phyloP scores from a whole-genome alignment of 2,113 vertebrate species.

The Mustela nigripes region DNA sequence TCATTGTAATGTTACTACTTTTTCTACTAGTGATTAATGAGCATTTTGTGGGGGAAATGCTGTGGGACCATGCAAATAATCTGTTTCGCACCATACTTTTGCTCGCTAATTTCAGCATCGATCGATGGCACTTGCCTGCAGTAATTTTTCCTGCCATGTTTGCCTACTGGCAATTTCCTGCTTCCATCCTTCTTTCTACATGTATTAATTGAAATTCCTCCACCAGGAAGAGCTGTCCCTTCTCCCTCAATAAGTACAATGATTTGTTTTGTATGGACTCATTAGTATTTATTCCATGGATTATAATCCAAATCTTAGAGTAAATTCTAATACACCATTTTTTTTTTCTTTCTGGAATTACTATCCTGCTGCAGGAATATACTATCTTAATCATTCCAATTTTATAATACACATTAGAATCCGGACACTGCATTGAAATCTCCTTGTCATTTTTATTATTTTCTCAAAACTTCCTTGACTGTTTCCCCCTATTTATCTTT shows the following conservation, averaged over 20 bases:
- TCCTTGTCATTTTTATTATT: slow-evolving; percentile 46
- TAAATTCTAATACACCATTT: slow-evolving; percentile 46
- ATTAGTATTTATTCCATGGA: slow-evolving; percentile 29
- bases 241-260: slow-evolving; percentile 3
- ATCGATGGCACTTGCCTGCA: background rate
- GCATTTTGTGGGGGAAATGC: background rate
- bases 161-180: background rate
- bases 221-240: background rate
- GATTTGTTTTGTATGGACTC: slow-evolving; percentile 36
- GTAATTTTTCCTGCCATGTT: background rate
- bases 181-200: background rate
- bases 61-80: background rate
- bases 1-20: background rate
- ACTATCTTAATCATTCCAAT: slow-evolving; percentile 50
- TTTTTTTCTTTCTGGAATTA: slow-evolving; percentile 20
- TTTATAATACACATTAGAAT: slow-evolving; percentile 53
- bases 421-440: slow-evolving; percentile 43
- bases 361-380: background rate
- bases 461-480: slow-evolving; percentile 38
- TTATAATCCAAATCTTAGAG: slow-evolving; percentile 40
- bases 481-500: slow-evolving; percentile 70
- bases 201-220: background rate
- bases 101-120: background rate
- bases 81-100: background rate
- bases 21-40: background rate